Conservation (phyloP, 2,888 invertebrate species). For the Listrodromus nycthemerus region DNA sequence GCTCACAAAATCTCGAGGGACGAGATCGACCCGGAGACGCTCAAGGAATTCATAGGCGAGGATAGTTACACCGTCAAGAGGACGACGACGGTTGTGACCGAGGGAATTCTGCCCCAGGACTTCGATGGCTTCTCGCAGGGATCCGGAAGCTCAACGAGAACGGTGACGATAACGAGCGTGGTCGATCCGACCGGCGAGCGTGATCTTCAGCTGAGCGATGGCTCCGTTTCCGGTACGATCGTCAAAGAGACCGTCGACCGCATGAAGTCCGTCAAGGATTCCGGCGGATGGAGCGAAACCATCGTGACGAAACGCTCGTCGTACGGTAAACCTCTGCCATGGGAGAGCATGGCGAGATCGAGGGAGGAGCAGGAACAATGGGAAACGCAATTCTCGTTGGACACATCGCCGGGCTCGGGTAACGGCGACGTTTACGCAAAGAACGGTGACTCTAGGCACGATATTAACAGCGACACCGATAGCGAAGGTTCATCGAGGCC, state of each 20-base stretch:
- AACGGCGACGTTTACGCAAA: conserved; percentile 79
- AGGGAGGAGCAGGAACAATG: conserved; percentile 76
- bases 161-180: conserved; percentile 53
- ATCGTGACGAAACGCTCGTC: conserved; percentile 68
- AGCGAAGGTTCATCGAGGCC: conserved; percentile 81
- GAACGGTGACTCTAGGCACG: conserved; percentile 78
- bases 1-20: conserved; percentile 44
- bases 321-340: conserved; percentile 74
- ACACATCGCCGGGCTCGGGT: conserved; percentile 82
- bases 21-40: conserved; percentile 66
- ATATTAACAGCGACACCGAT: conserved; percentile 82
- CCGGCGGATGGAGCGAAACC: conserved; percentile 65
- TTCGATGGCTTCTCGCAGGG: conserved; percentile 48
- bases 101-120: conserved; percentile 57
- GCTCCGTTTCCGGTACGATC: conserved; percentile 57
- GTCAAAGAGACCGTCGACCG: conserved; percentile 67
- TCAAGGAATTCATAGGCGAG: conserved; percentile 67
- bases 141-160: conserved; percentile 58
- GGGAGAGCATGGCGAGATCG: conserved; percentile 72
- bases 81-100: conserved; percentile 60
- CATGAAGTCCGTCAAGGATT: conserved; percentile 56
- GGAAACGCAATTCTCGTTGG: conserved; percentile 80
- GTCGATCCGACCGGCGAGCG: conserved; percentile 56
- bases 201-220: conserved; percentile 61
- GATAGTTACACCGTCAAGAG: conserved; percentile 55